phyloP scores from a whole-genome alignment of 2,113 vertebrate genomes.

The Acanthochromis polyacanthus region DNA sequence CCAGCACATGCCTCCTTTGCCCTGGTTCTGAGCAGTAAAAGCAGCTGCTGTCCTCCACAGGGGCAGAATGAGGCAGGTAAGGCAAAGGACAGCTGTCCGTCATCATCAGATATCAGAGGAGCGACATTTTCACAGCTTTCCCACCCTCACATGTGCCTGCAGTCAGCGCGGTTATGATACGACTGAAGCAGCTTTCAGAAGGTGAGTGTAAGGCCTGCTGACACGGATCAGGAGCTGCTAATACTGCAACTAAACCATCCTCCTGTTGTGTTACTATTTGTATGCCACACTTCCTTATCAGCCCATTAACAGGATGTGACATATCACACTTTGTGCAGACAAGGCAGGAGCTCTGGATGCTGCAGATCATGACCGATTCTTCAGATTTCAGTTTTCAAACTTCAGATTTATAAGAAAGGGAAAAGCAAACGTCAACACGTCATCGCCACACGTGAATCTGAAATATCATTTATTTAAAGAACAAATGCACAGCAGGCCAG shows the following conservation, averaged over 20 bases:
- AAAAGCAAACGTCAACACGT: background rate
- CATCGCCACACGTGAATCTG: background rate
- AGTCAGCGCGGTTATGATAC: constrained; percentile 7
- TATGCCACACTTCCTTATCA: background rate
- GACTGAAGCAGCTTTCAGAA: constrained; percentile 6
- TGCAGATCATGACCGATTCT: background rate
- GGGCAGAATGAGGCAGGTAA: constrained; percentile 1
- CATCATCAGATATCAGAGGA: constrained; percentile 10
- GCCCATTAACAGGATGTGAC: background rate
- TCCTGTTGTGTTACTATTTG: background rate
- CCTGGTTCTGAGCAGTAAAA: constrained; percentile 13
- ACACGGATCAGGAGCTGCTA: background rate
- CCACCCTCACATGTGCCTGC: background rate
- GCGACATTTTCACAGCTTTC: background rate
- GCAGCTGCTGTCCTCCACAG: background rate
- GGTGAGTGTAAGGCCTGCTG: background rate
- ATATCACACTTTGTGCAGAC: background rate
- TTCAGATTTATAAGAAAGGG: background rate
- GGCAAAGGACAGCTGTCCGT: background rate
- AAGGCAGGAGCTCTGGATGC: background rate
- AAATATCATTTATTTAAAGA: background rate
- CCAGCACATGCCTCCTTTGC: background rate
- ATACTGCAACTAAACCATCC: background rate
- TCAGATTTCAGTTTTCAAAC: too few species aligned
- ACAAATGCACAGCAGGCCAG: background rate